These are phyloP conservation scores for Drosophila merina DNA, from an alignment of 2,888 invertebrate genomes.

Conservation along the genomic window DNA sequence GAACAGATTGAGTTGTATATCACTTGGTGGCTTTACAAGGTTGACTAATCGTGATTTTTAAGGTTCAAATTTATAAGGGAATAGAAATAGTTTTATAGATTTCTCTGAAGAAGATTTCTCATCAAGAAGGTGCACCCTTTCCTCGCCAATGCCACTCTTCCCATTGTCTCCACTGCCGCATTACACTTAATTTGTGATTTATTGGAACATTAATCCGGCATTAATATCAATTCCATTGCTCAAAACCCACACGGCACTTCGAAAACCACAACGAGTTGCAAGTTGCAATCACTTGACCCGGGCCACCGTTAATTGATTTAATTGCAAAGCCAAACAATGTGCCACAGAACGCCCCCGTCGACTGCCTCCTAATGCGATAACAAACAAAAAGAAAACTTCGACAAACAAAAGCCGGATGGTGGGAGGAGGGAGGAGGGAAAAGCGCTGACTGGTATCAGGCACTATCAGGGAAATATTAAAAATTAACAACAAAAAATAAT, in stretches of 20 bases:
- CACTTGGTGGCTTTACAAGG: not conserved
- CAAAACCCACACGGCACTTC: slow-evolving; percentile 17
- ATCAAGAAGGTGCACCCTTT: too few relatives aligned
- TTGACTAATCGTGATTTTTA: not conserved
- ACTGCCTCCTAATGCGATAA: slow-evolving; percentile 51
- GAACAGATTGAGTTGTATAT: slow-evolving; percentile 13
- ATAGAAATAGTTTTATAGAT: not conserved
- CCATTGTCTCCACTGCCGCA: not conserved
- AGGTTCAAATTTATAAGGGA: not conserved
- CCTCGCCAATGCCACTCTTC: not conserved
- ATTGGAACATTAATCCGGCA: slow-evolving; percentile 65
- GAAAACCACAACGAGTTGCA: slow-evolving; percentile 48
- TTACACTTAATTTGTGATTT: slow-evolving; percentile 61
- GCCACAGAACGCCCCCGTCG: slow-evolving; percentile 26
- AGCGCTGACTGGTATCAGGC: slow-evolving; percentile 13
- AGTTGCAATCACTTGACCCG: slow-evolving; percentile 51
- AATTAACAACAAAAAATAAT: slow-evolving; percentile 76
- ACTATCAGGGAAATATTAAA: slow-evolving; percentile 66
- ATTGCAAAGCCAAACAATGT: slow-evolving; percentile 59
- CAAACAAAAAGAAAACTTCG: slow-evolving; percentile 57
- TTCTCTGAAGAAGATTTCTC: too few relatives aligned
- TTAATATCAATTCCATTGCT: slow-evolving; percentile 67
- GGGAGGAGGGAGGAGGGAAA: not conserved
- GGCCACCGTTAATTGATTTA: slow-evolving; percentile 67
- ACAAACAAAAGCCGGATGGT: slow-evolving; percentile 40